These are phyloP conservation scores for Motacilla alba DNA, from an alignment of 2,113 vertebrate species.

Conservation along the genomic window DNA sequence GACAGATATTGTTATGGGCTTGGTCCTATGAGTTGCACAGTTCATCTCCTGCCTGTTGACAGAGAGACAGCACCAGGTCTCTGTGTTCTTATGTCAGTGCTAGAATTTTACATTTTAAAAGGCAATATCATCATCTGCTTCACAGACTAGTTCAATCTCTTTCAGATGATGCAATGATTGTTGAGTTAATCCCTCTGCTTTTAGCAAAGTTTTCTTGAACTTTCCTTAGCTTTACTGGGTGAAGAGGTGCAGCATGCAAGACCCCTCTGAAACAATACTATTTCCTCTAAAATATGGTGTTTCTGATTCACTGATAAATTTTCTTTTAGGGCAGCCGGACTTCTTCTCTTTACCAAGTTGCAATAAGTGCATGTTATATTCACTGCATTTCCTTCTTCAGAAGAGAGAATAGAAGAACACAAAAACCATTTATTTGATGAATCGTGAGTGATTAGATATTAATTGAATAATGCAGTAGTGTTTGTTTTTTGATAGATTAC, in stretches of 20 bases:
- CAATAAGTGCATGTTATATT: background rate
- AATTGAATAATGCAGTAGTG: background rate
- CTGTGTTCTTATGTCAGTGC: background rate
- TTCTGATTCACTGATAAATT: background rate
- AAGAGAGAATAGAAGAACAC: background rate
- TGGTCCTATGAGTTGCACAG: background rate
- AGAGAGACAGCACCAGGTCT: background rate
- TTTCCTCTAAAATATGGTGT: background rate
- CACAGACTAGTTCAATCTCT: background rate
- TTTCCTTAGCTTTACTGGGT: background rate
- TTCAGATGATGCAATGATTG: background rate
- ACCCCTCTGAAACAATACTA: background rate
- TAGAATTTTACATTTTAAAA: background rate
- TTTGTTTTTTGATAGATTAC: background rate
- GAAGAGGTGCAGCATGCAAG: background rate
- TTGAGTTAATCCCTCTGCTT: background rate
- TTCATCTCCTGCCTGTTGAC: background rate
- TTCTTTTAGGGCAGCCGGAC: background rate
- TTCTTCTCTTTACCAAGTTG: background rate
- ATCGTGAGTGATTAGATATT: background rate
- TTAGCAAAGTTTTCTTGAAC: background rate
- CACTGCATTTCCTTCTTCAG: background rate
- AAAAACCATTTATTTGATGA: background rate
- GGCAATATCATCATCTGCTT: background rate
- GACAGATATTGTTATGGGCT: background rate